Evolutionary conservation across 2,888 invertebrate species (phyloP), one percentile per base, ranked within the genome.

Genomic region (Drosophila nigricruria): DNA sequence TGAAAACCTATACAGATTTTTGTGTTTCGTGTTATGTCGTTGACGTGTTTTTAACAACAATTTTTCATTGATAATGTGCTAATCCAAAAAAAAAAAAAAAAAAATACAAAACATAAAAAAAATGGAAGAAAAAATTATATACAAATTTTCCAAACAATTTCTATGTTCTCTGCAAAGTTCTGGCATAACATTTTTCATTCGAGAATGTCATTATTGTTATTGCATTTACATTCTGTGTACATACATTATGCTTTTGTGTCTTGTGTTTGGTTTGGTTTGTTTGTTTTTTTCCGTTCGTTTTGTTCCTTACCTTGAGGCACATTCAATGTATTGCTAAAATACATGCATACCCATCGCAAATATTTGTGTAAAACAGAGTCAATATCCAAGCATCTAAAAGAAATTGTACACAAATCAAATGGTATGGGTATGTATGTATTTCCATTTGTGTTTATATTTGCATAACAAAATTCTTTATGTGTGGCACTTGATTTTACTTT

Each of bases 381-480:
- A 57, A 62, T 32, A 52, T 20, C 18, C 8, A 16, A n/a, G 30
- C 30, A 30, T 30, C 30, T 10, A 27, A n/a, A 4, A 0, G 10
- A 43, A 23, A 34, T 16, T 14, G 20, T 23, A 52, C 23, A 20
- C 50, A 32, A 50, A 20, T 50, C 23, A 14, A 0, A 4, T 5
- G 10, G 25, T 5, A 40, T 36, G 59, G 59, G 43, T 72, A 64
- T 64, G 73, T 58, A 42, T 57, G 54, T 43, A 38, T 60, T 74
- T 63, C 62, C 53, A 74, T 82, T 80, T 81, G 67, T 70, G 70
- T 66, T 76, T 70, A 59, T 56, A 50, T 62, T 81, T 69, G 84
- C 79, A 70, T 73, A 81, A 70, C 69, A 57, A 83, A 75, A 81
- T 74, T 82, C 78, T 73, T 75, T 78, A 80, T 81, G 77, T 81